A percentile compares a stretch with the other conserved stretches of the same genome.
These are phyloP conservation scores for Cryptocephalus primarius DNA, from an alignment of 2,888 invertebrate genomes.

Conservation along the genomic window DNA sequence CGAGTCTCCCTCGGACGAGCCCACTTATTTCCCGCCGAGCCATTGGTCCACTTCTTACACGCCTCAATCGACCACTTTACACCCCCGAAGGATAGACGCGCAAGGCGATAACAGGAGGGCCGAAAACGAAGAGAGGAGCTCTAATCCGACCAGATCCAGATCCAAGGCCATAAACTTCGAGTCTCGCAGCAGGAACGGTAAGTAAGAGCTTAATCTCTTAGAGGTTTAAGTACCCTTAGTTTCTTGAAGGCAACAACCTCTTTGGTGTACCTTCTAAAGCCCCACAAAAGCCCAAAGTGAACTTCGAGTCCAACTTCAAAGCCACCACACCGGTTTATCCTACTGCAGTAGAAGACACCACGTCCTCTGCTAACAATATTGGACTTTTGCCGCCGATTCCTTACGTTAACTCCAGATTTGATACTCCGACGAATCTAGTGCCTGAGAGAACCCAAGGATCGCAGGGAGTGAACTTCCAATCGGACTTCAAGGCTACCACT, in stretches of 20 bases:
- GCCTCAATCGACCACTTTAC: conserved; percentile 8
- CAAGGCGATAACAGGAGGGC: conserved; percentile 5
- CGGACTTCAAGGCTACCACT: conserved; percentile 21
- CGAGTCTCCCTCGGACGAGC: conserved; percentile 35
- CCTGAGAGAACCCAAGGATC: not conserved
- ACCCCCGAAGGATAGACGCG: conserved; percentile 3
- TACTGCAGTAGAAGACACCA: conserved; percentile 15
- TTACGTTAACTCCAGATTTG: not conserved
- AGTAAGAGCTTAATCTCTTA: not conserved
- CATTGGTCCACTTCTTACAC: conserved; percentile 44
- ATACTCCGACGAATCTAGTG: not conserved
- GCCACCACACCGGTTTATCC: conserved; percentile 26
- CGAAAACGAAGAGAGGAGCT: not conserved
- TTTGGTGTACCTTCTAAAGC: not conserved
- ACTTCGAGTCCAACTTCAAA: conserved; percentile 20
- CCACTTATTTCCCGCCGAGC: conserved; percentile 42
- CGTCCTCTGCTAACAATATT: conserved; percentile 8
- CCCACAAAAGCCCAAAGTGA: conserved; percentile 5
- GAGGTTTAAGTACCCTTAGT: conserved; percentile 1
- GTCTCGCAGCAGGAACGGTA: conserved; percentile 6
- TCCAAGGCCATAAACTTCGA: conserved; percentile 10
- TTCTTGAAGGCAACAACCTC: conserved; percentile 9
- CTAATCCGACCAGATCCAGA: conserved; percentile 1
- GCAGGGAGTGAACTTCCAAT: conserved; percentile 15
- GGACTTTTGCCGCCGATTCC: conserved; percentile 14